Conservation (phyloP, 2,888 invertebrate species). For the Calephelis perditalis region DNA sequence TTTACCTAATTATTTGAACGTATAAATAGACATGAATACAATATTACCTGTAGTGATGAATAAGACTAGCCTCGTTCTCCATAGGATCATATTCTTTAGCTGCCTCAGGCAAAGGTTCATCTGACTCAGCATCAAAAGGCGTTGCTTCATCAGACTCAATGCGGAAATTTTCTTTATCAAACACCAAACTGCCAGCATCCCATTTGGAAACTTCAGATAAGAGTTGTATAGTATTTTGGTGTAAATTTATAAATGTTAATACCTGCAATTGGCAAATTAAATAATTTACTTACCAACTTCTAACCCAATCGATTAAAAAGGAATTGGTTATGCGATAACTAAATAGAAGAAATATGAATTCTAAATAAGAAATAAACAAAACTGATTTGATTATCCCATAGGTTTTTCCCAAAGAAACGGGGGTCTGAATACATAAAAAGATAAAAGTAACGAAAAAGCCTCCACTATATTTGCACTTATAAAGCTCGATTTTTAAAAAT, state of each 20-base stretch:
- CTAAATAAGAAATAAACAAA: too few relatives aligned
- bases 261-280: constrained; percentile 52
- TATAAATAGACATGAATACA: neutral
- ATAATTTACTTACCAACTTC: too few relatives aligned
- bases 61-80: constrained; percentile 66
- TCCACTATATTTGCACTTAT: too few relatives aligned
- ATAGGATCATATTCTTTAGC: constrained; percentile 64
- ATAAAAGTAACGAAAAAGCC: too few relatives aligned
- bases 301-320: too few relatives aligned
- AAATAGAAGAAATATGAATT: too few relatives aligned
- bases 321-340: too few relatives aligned
- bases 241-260: constrained; percentile 74
- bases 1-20: too few relatives aligned
- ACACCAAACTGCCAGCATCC: constrained; percentile 73
- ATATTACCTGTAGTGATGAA: constrained; percentile 66
- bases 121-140: constrained; percentile 70
- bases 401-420: too few relatives aligned
- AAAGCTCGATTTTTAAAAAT: too few relatives aligned
- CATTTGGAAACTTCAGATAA: constrained; percentile 77
- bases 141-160: constrained; percentile 65
- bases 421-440: too few relatives aligned
- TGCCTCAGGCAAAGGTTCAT: constrained; percentile 65
- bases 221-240: constrained; percentile 76
- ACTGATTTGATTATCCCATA: too few relatives aligned
- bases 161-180: constrained; percentile 76